phyloP scores from a whole-genome alignment of 2,797 vertebrate species.

The Muraenolepis orangiensis region DNA sequence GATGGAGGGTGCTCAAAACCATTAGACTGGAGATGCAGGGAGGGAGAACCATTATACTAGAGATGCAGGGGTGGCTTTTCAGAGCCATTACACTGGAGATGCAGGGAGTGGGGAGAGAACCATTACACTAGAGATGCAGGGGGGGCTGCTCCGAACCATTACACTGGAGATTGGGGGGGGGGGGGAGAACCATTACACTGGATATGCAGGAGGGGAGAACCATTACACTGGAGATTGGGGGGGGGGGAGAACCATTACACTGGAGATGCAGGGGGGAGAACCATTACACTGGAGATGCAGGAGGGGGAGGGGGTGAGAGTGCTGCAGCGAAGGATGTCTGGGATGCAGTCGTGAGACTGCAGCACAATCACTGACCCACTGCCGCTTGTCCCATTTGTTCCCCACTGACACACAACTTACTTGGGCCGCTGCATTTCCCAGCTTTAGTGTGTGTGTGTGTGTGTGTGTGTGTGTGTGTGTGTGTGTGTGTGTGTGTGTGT shows the following conservation, averaged over 20 bases:
- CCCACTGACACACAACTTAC: constrained; percentile 63
- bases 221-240: constrained; percentile 55
- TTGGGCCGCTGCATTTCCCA: constrained; percentile 32
- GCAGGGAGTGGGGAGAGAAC: constrained; percentile 38
- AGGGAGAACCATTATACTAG: background rate
- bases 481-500: constrained; percentile 1
- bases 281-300: too few relatives aligned
- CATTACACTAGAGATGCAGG: background rate
- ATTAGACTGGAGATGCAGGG: background rate
- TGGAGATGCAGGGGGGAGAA: too few relatives aligned
- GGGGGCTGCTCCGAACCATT: too few relatives aligned
- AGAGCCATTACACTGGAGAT: background rate
- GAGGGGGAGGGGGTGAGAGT: background rate
- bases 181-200: too few relatives aligned
- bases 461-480: constrained; percentile 10
- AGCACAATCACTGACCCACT: constrained; percentile 68
- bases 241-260: constrained; percentile 30
- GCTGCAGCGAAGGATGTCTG: background rate
- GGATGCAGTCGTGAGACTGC: constrained; percentile 55
- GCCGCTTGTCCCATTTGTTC: constrained; percentile 50
- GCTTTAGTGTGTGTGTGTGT: constrained; percentile 14
- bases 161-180: constrained; percentile 17
- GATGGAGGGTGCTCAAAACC: background rate
- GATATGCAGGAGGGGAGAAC: constrained; percentile 33
- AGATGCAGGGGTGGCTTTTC: background rate